phyloP scores from a whole-genome alignment of 2,888 invertebrate species.

The Crepidodera aurea region DNA sequence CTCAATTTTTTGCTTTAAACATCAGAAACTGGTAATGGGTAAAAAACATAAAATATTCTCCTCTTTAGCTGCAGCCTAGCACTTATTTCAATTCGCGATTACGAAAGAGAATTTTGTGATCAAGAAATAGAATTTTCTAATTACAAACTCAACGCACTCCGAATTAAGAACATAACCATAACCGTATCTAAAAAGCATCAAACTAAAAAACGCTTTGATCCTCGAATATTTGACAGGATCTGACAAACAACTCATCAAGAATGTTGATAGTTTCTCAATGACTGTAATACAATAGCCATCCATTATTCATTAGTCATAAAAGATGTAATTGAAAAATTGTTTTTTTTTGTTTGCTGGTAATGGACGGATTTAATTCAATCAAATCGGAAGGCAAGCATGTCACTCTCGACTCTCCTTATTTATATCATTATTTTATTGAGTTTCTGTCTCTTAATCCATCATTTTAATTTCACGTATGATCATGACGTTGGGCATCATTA shows the following conservation, averaged over 20 bases:
- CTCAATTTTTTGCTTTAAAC: no score
- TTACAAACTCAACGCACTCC: neutral
- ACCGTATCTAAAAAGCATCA: constrained; percentile 1
- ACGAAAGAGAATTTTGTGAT: no score
- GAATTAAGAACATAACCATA: constrained; percentile 6
- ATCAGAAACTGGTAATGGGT: no score
- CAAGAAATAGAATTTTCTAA: no score
- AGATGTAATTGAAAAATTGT: constrained; percentile 38
- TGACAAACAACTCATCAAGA: constrained; percentile 38
- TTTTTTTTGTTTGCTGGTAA: constrained; percentile 31
- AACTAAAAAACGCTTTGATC: neutral
- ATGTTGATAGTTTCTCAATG: constrained; percentile 44
- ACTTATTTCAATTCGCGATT: no score
- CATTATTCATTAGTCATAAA: constrained; percentile 45
- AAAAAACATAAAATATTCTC: no score
- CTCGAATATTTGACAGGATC: constrained; percentile 19
- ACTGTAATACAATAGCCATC: constrained; percentile 46
- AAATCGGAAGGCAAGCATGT: constrained; percentile 21
- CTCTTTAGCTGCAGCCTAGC: no score
- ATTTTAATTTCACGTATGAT: neutral
- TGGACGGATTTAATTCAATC: constrained; percentile 35
- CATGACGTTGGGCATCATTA: neutral
- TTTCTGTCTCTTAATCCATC: neutral
- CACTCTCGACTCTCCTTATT: constrained; percentile 5
- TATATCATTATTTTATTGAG: constrained; percentile 2